Base-by-base conservation (phyloP, 2,113 vertebrate species). In the Chaetura pelagica region DNA sequence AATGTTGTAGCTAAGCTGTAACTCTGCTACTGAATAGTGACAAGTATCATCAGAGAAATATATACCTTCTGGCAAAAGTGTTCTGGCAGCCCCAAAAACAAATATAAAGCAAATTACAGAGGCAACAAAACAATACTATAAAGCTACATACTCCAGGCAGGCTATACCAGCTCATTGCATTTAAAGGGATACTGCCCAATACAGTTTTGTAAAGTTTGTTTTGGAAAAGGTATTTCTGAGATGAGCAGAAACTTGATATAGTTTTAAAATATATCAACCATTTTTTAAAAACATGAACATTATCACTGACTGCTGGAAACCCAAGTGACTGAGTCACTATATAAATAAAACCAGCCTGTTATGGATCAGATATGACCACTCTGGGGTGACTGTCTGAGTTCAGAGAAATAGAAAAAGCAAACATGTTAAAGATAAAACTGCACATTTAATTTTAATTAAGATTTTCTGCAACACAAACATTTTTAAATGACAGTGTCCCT, bases 151-250 rank as follows among this genome's bases (percentile, higher is more conserved):
- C 34, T 93, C 82, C 82, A 91, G 66, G 82, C 87, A 94, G 83
- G 52, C 75, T 90, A 75, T 24, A 74, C 46, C 30, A 49, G 38
- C 44, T 91, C 44, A 18, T 1, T 87, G 72, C 58, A 93, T 95
- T 96, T 97, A 97, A 97, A 97, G 96, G 97, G 97, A 97, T 94
- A 97, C 97, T 97, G 97, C 88, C 92, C 83, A 75, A 73, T 30
- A 80, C 1, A 22, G 6, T 9, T 57, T 74, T 64, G 42, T 15
- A 32, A 88, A 73, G 38, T 57, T 46, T 66, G 15, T 66, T 72
- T 93, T 2, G 3, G 38, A 87, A 89, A 63, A 42, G 20, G 20
- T 46, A 14, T 24, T 92, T 94, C 82, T 76, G 77, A 78, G 49
- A 84, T 17, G 18, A 91, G 22, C 27, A 81, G 48, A 93, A 95